phyloP scores from a whole-genome alignment of 1,140 invertebrate genomes.

The Caenorhabditis briggsae region DNA sequence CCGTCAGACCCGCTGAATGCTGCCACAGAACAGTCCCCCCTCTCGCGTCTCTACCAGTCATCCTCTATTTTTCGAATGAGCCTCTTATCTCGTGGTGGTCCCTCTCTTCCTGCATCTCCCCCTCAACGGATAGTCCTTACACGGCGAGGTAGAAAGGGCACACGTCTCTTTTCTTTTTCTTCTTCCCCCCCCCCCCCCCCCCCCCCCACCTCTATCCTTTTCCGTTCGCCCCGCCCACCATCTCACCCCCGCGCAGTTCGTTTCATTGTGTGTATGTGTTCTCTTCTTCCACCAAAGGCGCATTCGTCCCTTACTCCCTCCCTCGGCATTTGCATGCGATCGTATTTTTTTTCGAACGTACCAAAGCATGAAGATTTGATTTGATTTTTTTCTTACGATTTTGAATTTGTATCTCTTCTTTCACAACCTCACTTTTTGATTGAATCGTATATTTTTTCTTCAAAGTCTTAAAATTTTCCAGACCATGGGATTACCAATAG shows the following conservation, averaged over 20 bases:
- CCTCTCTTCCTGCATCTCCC: not conserved
- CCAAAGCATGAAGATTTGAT: conserved; percentile 54
- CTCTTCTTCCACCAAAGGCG: conserved; percentile 13
- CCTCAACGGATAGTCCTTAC: conserved; percentile 23
- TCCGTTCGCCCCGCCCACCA: conserved; percentile 17
- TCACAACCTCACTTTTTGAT: not conserved
- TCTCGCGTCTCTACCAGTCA: not conserved
- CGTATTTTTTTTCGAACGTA: conserved; percentile 52
- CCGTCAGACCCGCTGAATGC: conserved; percentile 1
- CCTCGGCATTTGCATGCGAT: conserved; percentile 51
- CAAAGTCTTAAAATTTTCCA: not conserved
- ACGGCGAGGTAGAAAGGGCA: conserved; percentile 21
- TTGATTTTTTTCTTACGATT: conserved; percentile 34
- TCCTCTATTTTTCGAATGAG: not conserved
- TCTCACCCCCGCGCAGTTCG: conserved; percentile 1
- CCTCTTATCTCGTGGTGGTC: conserved; percentile 48
- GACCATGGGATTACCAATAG: conserved; percentile 35
- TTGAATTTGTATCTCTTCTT: not conserved
- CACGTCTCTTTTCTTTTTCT: not conserved
- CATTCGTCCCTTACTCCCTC: conserved; percentile 22
- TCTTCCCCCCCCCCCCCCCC: not conserved
- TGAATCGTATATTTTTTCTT: not conserved
- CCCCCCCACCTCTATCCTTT: conserved; percentile 5
- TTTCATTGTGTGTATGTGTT: conserved; percentile 44
- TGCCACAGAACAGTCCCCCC: not conserved